A percentile compares a stretch with the other conserved stretches of the same genome.
Conservation (phyloP, 2,113 vertebrate genomes). For the Pongo abelii region DNA sequence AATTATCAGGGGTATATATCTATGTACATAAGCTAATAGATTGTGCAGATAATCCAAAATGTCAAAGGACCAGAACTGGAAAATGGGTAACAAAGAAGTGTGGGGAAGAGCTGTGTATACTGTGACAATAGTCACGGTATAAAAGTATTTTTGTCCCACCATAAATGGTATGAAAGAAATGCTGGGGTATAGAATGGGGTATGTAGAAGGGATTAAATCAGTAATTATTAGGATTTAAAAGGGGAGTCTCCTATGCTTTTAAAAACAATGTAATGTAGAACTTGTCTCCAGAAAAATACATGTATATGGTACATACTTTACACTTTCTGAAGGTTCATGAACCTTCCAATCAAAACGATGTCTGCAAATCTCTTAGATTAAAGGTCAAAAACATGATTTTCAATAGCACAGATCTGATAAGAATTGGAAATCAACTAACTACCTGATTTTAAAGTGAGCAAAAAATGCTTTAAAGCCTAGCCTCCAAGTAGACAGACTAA, state of each 20-base stretch:
- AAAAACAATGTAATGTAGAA: not conserved
- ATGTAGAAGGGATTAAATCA: not conserved
- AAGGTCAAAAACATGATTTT: not conserved
- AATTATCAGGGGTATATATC: not conserved
- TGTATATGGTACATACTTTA: not conserved
- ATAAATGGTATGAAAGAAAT: not conserved
- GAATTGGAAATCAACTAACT: not conserved
- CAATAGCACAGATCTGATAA: not conserved
- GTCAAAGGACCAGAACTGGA: not conserved
- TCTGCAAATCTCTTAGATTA: not conserved
- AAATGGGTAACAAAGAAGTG: not conserved
- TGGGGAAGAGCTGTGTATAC: not conserved
- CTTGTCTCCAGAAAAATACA: not conserved
- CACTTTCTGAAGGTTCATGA: not conserved
- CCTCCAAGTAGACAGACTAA: not conserved
- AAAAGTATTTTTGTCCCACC: not conserved
- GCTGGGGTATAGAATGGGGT: no score
- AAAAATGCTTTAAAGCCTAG: not conserved
- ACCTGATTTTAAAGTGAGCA: not conserved
- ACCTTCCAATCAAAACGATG: not conserved
- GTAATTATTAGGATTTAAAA: not conserved
- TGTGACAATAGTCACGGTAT: not conserved
- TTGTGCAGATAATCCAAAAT: not conserved
- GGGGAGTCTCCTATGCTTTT: not conserved
- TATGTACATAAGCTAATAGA: not conserved